These are phyloP conservation scores for Apolygus lucorum DNA, from an alignment of 1,140 invertebrate species.

Conservation along the genomic window DNA sequence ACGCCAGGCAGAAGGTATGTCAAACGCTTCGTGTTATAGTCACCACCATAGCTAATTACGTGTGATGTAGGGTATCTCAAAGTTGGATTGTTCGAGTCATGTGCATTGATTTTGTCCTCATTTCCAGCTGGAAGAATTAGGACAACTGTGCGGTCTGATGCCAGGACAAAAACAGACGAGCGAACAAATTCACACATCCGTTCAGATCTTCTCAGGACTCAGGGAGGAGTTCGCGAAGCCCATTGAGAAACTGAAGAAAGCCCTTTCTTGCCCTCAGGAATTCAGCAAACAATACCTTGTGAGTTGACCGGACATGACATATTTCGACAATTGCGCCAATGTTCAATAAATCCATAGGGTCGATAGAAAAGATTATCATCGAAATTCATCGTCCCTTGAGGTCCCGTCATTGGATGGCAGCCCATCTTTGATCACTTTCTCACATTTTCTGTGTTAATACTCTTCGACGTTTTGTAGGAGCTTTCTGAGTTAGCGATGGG, in stretches of 20 bases:
- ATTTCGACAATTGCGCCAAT: neutral
- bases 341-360: neutral
- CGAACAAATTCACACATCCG: conserved; percentile 80
- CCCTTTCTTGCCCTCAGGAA: conserved; percentile 76
- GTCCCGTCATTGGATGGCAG: neutral
- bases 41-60: no score
- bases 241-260: conserved; percentile 80
- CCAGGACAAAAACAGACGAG: conserved; percentile 73
- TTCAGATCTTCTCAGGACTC: conserved; percentile 83
- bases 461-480: no score
- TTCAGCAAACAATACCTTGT: conserved; percentile 85
- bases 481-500: conserved; percentile 90
- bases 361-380: no score
- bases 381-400: no score
- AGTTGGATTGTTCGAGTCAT: no score
- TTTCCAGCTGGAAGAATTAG: conserved; percentile 68
- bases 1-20: conserved; percentile 83
- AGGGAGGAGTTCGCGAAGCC: conserved; percentile 51
- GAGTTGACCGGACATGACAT: conserved; percentile 34
- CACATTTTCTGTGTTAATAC: conserved; percentile 4
- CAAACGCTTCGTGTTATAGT: no score
- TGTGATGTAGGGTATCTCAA: no score
- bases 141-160: conserved; percentile 83
- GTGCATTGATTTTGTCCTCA: neutral
- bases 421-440: neutral